Evolutionary conservation across 2,888 invertebrate genomes (phyloP).

Genomic region (Adineta ricciae): DNA sequence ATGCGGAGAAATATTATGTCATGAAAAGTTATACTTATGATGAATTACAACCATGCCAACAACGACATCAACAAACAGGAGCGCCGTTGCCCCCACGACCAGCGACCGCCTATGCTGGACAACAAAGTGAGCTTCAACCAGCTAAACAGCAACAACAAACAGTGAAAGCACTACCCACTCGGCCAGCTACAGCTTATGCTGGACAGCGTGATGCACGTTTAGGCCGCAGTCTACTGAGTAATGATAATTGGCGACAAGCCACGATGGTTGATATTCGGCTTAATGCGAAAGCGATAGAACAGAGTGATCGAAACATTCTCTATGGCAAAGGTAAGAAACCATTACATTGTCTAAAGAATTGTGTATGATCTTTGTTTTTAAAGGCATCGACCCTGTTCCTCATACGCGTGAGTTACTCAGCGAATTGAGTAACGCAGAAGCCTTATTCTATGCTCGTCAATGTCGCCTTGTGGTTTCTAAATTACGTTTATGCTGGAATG

Average conservation of each 20-base stretch:
- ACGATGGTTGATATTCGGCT: neutral
- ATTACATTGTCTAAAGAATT: neutral
- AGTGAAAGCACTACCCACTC: neutral
- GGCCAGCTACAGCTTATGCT: neutral
- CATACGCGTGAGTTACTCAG: constrained; percentile 45
- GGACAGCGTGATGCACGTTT: neutral
- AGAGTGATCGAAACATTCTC: constrained; percentile 12
- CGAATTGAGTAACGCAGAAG: constrained; percentile 47
- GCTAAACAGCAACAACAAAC: neutral
- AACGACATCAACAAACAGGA: neutral
- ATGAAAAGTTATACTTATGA: neutral
- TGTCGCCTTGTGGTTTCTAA: constrained; percentile 44
- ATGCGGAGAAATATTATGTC: neutral
- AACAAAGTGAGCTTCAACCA: neutral
- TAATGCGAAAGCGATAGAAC: neutral
- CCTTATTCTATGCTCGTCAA: constrained; percentile 45
- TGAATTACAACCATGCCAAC: neutral
- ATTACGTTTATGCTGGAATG: constrained; percentile 45
- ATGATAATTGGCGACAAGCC: constrained; percentile 16
- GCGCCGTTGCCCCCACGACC: neutral
- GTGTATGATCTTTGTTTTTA: neutral
- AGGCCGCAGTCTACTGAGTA: neutral
- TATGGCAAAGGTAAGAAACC: neutral
- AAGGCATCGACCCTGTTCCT: constrained; percentile 43
- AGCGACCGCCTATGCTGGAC: neutral